Evolutionary conservation across 2,888 invertebrate genomes (phyloP), one percentile per base, ranked within the genome.

Genomic region (Tachina grossa): DNA sequence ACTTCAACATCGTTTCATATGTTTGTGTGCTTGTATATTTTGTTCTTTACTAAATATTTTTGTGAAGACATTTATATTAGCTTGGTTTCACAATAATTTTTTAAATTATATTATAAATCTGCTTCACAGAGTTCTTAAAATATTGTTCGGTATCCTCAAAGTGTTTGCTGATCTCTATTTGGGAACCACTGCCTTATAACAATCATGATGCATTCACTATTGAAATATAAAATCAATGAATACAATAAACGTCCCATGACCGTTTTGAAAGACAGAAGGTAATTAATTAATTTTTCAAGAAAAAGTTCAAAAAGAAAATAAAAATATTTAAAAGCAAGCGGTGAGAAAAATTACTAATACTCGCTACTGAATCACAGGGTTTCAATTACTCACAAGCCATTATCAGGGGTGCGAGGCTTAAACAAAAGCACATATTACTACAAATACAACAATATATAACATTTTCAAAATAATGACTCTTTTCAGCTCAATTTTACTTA

Each of bases 381-480:
- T 75, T 63, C 22, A 49, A 39, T 14, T 22, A n/a, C 9, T 31
- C 9, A 47, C 1, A 1, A 31, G 5, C 14, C 14, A 16, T 31
- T 57, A 59, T 57, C 39, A 10, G 19, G 14, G 41, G 68, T 77
- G 57, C 57, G 77, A 77, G 76, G 16, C 39, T 43, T 51, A 39
- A 57, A 57, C 72, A 22, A 47, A n/a, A 39, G n/a, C 10, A 22
- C 22, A 1, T n/a, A 14, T n/a, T 2, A 39, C 39, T 41, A 59
- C 14, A 14, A 9, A 13, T 4, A 59, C 31, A 31, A 31, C 31
- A 31, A 31, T 31, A 31, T 39, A 4, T 13, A 31, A 55, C 10
- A 55, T 19, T 19, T 57, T 10, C 14, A 13, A 61, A 61, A 53
- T 19, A 55, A 11, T 22, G 55, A 43, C 14, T 61, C 14, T 19